Percentiles rank a stretch among this genome's conserved stretches.
Conservation (phyloP, 1,140 invertebrate species). For the Neelides sp. region DNA sequence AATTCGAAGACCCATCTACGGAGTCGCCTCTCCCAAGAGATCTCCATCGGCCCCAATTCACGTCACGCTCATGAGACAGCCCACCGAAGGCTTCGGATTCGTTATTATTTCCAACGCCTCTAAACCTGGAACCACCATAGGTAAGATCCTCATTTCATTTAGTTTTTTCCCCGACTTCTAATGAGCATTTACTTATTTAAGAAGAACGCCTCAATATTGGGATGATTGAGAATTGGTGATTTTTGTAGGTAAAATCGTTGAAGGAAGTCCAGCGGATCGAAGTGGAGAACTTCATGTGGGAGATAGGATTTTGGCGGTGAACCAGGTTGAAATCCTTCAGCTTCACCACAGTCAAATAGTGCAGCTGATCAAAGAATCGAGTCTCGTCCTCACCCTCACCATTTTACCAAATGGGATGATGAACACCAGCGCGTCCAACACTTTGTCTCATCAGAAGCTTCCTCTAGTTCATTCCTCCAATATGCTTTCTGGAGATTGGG, state of each 20-base stretch:
- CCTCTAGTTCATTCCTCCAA: slow-evolving; percentile 9
- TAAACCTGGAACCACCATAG: slow-evolving; percentile 83
- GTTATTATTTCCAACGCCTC: slow-evolving; percentile 95
- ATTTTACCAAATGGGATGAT: slow-evolving; percentile 18
- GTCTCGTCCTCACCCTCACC: slow-evolving; percentile 76
- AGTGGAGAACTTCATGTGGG: slow-evolving; percentile 81
- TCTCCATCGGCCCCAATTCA: slow-evolving; percentile 50
- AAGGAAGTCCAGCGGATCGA: slow-evolving; percentile 85
- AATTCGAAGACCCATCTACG: slow-evolving; percentile 42
- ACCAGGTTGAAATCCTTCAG: slow-evolving; percentile 78
- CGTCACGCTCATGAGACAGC: slow-evolving; percentile 72
- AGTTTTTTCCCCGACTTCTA: not conserved
- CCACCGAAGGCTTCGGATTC: slow-evolving; percentile 96
- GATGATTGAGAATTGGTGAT: slow-evolving; percentile 1
- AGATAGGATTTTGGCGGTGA: slow-evolving; percentile 91
- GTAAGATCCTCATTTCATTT: slow-evolving; percentile 42
- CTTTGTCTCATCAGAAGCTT: slow-evolving; percentile 2
- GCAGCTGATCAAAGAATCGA: slow-evolving; percentile 85
- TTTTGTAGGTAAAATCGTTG: slow-evolving; percentile 69
- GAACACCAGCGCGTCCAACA: not conserved
- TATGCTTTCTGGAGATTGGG: slow-evolving; percentile 16
- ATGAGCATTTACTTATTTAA: not conserved
- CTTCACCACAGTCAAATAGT: slow-evolving; percentile 94
- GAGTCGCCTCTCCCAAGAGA: not conserved
- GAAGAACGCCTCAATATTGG: not conserved